These are phyloP conservation scores for Mesocricetus auratus DNA, from an alignment of 2,113 vertebrate genomes.

Conservation along the genomic window DNA sequence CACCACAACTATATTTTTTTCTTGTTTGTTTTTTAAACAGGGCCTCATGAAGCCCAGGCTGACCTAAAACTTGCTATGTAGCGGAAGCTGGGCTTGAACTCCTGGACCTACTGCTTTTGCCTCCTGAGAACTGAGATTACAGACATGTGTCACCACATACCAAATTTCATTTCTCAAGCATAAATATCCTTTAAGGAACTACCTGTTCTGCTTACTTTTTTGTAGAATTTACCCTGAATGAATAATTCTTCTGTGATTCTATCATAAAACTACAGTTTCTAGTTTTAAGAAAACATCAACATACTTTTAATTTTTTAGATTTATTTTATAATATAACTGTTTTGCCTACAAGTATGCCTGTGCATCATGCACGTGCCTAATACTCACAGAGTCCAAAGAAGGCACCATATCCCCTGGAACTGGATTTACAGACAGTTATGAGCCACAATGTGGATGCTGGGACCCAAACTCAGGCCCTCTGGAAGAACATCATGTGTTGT, in stretches of 20 bases:
- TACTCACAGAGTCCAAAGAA: not conserved
- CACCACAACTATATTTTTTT: not conserved
- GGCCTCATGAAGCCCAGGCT: not conserved
- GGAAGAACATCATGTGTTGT: not conserved
- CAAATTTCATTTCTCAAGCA: conserved; percentile 56
- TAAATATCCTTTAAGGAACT: conserved; percentile 21
- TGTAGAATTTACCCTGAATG: not conserved
- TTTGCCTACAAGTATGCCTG: not conserved
- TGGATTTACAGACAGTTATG: not conserved
- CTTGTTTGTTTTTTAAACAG: not conserved
- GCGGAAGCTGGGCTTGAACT: not conserved
- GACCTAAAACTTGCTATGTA: not conserved
- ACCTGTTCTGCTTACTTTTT: not conserved
- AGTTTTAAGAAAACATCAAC: conserved; percentile 48
- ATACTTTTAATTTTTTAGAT: not conserved
- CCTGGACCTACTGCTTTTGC: not conserved
- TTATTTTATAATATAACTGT: not conserved
- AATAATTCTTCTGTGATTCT: conserved; percentile 57
- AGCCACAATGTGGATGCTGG: not conserved
- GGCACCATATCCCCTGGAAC: not conserved
- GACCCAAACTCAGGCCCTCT: not conserved
- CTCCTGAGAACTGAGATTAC: no score
- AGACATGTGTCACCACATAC: not conserved
- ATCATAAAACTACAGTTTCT: conserved; percentile 37
- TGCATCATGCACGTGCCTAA: not conserved